phyloP scores from a whole-genome alignment of 2,888 invertebrate genomes.

The Leptopterna dolabrata region DNA sequence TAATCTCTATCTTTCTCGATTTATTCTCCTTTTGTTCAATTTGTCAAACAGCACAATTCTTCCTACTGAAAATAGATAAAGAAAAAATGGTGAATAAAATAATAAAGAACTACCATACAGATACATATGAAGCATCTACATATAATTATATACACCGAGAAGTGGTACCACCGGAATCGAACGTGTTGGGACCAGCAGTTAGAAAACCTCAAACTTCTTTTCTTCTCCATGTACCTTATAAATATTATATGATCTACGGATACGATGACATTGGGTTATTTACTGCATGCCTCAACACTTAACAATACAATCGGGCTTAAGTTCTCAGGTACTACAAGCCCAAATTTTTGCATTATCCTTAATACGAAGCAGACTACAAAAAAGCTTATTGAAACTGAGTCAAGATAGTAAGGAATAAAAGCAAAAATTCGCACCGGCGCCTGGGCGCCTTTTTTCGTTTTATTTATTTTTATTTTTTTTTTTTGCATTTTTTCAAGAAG shows the following conservation, averaged over 20 bases:
- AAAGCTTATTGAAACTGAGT: conserved; percentile 13
- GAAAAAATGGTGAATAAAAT: conserved; percentile 21
- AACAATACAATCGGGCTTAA: conserved; percentile 26
- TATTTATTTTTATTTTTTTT: too few relatives aligned
- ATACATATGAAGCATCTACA: background rate
- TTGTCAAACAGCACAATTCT: conserved; percentile 14
- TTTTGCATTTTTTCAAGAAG: background rate
- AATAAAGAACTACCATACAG: conserved; percentile 5
- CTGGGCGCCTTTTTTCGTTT: conserved; percentile 10
- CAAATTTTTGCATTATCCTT: conserved; percentile 33
- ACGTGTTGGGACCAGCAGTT: conserved; percentile 56
- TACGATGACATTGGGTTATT: conserved; percentile 41
- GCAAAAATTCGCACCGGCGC: background rate
- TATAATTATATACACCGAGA: conserved; percentile 17
- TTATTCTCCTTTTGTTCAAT: conserved; percentile 21
- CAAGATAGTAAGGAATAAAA: conserved; percentile 20
- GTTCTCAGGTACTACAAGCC: conserved; percentile 33
- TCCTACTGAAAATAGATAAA: conserved; percentile 5
- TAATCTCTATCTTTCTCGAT: background rate
- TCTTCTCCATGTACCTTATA: conserved; percentile 15
- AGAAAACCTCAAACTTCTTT: conserved; percentile 6
- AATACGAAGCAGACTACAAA: conserved; percentile 38
- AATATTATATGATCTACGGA: background rate
- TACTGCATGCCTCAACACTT: conserved; percentile 55
- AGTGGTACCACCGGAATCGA: conserved; percentile 40